These are phyloP conservation scores for Mesopsocus fuscifrons DNA, from an alignment of 2,888 invertebrate genomes.

Conservation along the genomic window DNA sequence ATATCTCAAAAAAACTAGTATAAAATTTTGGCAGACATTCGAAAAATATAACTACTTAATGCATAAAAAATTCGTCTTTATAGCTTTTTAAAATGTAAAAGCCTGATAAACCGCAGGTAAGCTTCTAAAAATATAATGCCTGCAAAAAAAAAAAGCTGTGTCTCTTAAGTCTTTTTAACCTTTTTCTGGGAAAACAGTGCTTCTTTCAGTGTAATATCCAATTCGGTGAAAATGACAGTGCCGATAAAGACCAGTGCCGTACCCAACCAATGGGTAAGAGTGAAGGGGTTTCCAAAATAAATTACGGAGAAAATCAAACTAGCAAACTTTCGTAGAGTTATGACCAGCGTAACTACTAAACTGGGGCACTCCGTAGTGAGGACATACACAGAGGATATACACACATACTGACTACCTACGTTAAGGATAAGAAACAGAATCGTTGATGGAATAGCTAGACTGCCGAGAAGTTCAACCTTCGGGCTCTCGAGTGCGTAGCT, in stretches of 20 bases:
- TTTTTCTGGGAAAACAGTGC: too few relatives aligned
- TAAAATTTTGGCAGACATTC: too few relatives aligned
- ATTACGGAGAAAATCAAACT: slow-evolving; percentile 88
- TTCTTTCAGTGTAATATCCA: too few relatives aligned
- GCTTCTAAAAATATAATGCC: too few relatives aligned
- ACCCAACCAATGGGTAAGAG: slow-evolving; percentile 76
- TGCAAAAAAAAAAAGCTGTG: too few relatives aligned
- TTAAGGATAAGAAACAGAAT: slow-evolving; percentile 63
- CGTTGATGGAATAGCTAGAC: slow-evolving; percentile 46
- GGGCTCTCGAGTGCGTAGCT: slow-evolving; percentile 48
- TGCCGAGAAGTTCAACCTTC: slow-evolving; percentile 32
- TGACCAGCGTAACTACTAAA: slow-evolving; percentile 84
- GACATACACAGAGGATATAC: slow-evolving; percentile 87
- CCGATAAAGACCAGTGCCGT: slow-evolving; percentile 80
- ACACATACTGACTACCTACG: slow-evolving; percentile 77
- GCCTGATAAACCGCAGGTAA: too few relatives aligned
- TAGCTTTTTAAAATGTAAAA: too few relatives aligned
- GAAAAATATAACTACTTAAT: too few relatives aligned
- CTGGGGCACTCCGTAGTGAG: slow-evolving; percentile 88
- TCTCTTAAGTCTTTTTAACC: too few relatives aligned
- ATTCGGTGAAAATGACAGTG: slow-evolving; percentile 78
- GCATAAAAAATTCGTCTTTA: too few relatives aligned
- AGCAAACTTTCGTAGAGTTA: slow-evolving; percentile 88
- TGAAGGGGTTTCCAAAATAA: slow-evolving; percentile 90
- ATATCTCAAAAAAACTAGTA: too few relatives aligned